Percentiles rank a stretch among this genome's conserved stretches.
These are phyloP conservation scores for Drosophila kokeensis DNA, from an alignment of 2,888 invertebrate species.

Conservation along the genomic window DNA sequence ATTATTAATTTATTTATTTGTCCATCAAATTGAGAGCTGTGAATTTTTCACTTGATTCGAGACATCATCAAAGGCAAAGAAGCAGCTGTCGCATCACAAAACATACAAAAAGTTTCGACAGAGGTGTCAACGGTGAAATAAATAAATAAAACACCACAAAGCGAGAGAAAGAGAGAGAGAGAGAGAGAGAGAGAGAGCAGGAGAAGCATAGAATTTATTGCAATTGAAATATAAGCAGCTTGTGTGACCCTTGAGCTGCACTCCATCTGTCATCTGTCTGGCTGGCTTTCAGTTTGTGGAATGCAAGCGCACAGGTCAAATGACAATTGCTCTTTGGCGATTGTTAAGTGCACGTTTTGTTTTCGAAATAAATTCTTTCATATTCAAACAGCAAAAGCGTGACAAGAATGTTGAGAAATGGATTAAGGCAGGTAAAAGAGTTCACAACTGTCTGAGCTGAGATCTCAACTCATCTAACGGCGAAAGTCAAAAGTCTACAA, in stretches of 20 bases:
- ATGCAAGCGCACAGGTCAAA: conserved; percentile 36
- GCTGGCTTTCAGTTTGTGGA: neutral
- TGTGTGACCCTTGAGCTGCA: conserved; percentile 29
- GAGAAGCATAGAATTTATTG: conserved; percentile 40
- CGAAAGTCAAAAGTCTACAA: neutral
- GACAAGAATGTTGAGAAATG: neutral
- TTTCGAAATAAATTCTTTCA: neutral
- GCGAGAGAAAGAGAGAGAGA: neutral
- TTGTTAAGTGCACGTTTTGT: conserved; percentile 24
- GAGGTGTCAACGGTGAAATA: conserved; percentile 23
- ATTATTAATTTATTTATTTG: conserved; percentile 50
- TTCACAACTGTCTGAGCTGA: neutral
- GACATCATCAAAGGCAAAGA: conserved; percentile 21
- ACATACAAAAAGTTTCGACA: neutral
- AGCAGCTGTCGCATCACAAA: neutral
- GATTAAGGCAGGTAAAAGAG: neutral
- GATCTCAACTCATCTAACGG: neutral
- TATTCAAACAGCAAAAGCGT: conserved; percentile 1
- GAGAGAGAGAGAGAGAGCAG: too few species aligned
- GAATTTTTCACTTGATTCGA: conserved; percentile 27
- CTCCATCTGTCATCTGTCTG: conserved; percentile 9
- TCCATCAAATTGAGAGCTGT: conserved; percentile 35
- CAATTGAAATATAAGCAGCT: conserved; percentile 40
- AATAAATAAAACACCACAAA: conserved; percentile 7
- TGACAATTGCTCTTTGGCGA: conserved; percentile 31